Conservation (phyloP, 2,797 vertebrate species). For the Avahi laniger region DNA sequence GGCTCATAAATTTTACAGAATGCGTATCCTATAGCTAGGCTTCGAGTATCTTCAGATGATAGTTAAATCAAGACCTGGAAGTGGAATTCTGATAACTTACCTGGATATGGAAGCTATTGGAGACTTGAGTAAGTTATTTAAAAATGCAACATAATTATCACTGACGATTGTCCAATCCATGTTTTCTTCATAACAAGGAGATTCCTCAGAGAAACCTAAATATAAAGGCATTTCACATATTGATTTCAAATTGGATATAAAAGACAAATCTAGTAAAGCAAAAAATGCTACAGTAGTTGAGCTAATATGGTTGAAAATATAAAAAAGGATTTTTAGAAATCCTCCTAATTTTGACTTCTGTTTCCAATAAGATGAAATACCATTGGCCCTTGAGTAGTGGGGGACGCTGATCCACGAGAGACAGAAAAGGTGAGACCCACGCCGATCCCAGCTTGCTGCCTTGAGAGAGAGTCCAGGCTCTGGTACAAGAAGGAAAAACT, state of each 20-base stretch:
- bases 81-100: constrained; percentile 60
- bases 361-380: not conserved
- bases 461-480: not conserved
- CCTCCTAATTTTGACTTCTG: not conserved
- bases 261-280: not conserved
- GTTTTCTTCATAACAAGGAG: constrained; percentile 67
- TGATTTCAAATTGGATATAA: not conserved
- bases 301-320: not conserved
- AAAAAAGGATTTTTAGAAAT: not conserved
- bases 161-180: constrained; percentile 60
- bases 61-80: not conserved
- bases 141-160: constrained; percentile 66
- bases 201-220: constrained; percentile 58
- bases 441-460: fast-evolving
- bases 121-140: constrained; percentile 65
- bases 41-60: not conserved
- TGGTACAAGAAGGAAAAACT: not conserved
- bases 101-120: constrained; percentile 56
- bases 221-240: constrained; percentile 28
- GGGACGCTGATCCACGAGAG: not conserved
- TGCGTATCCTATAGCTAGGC: not conserved
- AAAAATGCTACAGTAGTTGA: not conserved
- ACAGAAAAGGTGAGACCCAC: not conserved
- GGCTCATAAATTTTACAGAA: not conserved
- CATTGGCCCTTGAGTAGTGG: fast-evolving